These are phyloP conservation scores for Urophycis tenuis DNA, from an alignment of 2,797 vertebrate species.

Conservation along the genomic window DNA sequence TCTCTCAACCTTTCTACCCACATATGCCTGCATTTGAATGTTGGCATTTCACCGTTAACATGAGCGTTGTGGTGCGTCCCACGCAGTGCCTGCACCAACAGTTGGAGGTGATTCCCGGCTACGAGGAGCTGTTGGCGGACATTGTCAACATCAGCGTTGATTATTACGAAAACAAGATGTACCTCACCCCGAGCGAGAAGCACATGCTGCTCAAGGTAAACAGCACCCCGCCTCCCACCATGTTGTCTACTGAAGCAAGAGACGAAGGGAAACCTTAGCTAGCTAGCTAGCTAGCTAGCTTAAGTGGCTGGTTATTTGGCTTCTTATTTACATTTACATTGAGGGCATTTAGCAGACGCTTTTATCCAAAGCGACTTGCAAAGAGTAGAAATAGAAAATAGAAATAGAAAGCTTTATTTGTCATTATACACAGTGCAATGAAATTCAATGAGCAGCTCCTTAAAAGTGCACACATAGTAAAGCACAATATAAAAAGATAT, in stretches of 20 bases:
- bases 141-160: constrained; percentile 98
- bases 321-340: too few relatives aligned
- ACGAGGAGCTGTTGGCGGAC: constrained; percentile 94
- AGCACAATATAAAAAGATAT: too few relatives aligned
- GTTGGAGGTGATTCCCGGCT: constrained; percentile 92
- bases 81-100: constrained; percentile 93
- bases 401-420: too few relatives aligned
- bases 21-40: neutral
- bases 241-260: constrained; percentile 13
- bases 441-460: too few relatives aligned
- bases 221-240: neutral
- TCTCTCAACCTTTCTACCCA: neutral
- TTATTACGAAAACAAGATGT: constrained; percentile 99
- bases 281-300: too few relatives aligned
- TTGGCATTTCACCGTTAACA: constrained; percentile 2
- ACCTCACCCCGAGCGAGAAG: constrained; percentile 95
- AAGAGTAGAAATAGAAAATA: too few relatives aligned
- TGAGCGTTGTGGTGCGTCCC: constrained; percentile 7
- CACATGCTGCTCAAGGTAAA: constrained; percentile 96
- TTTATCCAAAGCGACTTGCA: too few relatives aligned
- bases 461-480: too few relatives aligned
- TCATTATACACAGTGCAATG: too few relatives aligned
- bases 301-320: too few relatives aligned
- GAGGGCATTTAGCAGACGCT: too few relatives aligned
- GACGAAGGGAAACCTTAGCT: neutral